Evolutionary conservation across 2,888 invertebrate species (phyloP).

Genomic region (Zonitis immaculata): DNA sequence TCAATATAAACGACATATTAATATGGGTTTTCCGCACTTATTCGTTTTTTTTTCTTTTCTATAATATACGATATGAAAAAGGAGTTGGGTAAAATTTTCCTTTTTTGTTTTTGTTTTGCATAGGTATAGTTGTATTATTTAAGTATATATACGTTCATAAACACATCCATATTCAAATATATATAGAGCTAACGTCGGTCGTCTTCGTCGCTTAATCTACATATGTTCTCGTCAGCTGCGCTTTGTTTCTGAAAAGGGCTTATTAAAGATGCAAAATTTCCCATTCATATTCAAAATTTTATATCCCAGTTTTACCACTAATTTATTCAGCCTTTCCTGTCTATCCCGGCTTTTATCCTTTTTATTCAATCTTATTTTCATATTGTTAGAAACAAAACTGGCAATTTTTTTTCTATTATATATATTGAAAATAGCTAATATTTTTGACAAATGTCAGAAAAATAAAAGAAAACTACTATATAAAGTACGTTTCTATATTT

Average conservation of each 20-base stretch:
- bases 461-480: not conserved
- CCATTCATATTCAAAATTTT: slow-evolving; percentile 89
- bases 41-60: not conserved
- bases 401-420: slow-evolving; percentile 30
- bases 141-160: slow-evolving; percentile 14
- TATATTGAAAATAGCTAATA: slow-evolving; percentile 1
- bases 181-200: slow-evolving; percentile 20
- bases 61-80: no score
- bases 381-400: slow-evolving; percentile 29
- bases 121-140: no score
- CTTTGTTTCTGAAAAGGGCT: slow-evolving; percentile 62
- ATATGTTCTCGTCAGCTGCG: slow-evolving; percentile 58
- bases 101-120: not conserved
- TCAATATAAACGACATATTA: slow-evolving; percentile 48
- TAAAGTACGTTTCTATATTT: not conserved
- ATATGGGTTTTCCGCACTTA: slow-evolving; percentile 43
- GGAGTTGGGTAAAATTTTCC: no score
- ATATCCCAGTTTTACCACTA: slow-evolving; percentile 73
- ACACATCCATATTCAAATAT: slow-evolving; percentile 21
- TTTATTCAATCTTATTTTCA: slow-evolving; percentile 30
- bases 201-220: slow-evolving; percentile 51
- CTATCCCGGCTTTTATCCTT: slow-evolving; percentile 30
- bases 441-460: slow-evolving; percentile 2
- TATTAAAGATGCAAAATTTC: slow-evolving; percentile 82
- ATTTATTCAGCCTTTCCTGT: slow-evolving; percentile 61